phyloP scores from a whole-genome alignment of 2,888 invertebrate genomes.

The Synergus umbraculus region DNA sequence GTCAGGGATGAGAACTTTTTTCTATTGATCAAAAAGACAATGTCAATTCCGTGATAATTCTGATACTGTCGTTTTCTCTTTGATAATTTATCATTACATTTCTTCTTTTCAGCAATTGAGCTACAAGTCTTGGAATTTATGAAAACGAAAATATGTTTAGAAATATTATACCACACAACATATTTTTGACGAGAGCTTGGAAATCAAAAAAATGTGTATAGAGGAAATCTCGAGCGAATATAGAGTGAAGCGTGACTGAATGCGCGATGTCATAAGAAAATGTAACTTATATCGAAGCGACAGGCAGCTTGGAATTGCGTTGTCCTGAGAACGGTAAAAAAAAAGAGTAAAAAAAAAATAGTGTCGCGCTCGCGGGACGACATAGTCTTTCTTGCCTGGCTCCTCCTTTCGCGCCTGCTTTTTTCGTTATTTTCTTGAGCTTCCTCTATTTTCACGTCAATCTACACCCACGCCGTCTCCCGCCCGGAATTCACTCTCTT shows the following conservation, averaged over 20 bases:
- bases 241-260: conserved; percentile 57
- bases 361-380: conserved; percentile 51
- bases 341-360: conserved; percentile 45
- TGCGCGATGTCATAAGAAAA: conserved; percentile 60
- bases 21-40: neutral
- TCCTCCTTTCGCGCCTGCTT: conserved; percentile 44
- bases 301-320: conserved; percentile 63
- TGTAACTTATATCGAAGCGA: conserved; percentile 61
- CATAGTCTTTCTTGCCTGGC: conserved; percentile 44
- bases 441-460: conserved; percentile 55
- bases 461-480: conserved; percentile 46
- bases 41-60: neutral
- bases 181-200: neutral
- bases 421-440: conserved; percentile 57
- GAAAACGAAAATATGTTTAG: neutral
- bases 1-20: neutral
- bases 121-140: neutral
- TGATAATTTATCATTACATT: no score
- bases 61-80: neutral
- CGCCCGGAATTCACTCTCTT: conserved; percentile 50
- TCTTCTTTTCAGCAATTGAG: no score
- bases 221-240: conserved; percentile 56
- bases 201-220: conserved; percentile 10
- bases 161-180: neutral
- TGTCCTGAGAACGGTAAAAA: conserved; percentile 52